Evolutionary conservation across 2,113 vertebrate genomes (phyloP), one percentile per base, ranked within the genome.

Genomic region (Petroica traversi): DNA sequence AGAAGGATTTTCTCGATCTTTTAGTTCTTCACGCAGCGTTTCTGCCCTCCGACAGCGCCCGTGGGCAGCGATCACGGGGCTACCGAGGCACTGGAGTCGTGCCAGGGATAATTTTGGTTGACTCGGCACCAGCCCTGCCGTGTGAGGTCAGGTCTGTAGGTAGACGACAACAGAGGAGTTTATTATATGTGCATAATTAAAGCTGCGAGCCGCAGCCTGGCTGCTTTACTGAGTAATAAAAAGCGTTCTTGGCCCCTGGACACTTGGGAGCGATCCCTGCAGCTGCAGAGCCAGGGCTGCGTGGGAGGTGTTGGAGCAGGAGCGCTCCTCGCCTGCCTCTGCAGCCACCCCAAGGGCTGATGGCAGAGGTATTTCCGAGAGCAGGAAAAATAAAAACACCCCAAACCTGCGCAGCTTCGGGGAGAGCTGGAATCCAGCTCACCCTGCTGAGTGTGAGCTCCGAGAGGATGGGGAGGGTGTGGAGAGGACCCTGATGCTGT

Each of bases 391-490:
- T 11, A 7, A 45, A 38, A 75, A 19, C 76, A 24, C 3, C 43
- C 52, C 2, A 57, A 82, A 80, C 46, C 67, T 43, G 63, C 1
- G 14, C 66, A 48, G n/a, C 34, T 72, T 40, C 4, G 1, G 76
- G 14, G 43, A 7, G 46, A 58, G 62, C 40, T 1, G 0, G 29
- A 5, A 43, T 8, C 26, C 77, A 6, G 51, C 76, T 20, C 38
- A 6, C 1, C 0, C 7, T 0, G 4, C 7, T 5, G 76, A 51
- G 49, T n/a, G n/a, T 0, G 26, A 71, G 64, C 5, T 61, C 26
- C 28, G 11, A 6, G 28, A 8, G 75, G 58, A 31, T 0, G 2
- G 24, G 41, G n/a, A n/a, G 11, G 36, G 13, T 3, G 2, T 2
- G 19, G 55, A 38, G 26, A 66, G 46, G 33, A 48, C 11, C 2